Base-by-base conservation (phyloP, 2,888 invertebrate genomes). In the Leptopilina myrica region DNA sequence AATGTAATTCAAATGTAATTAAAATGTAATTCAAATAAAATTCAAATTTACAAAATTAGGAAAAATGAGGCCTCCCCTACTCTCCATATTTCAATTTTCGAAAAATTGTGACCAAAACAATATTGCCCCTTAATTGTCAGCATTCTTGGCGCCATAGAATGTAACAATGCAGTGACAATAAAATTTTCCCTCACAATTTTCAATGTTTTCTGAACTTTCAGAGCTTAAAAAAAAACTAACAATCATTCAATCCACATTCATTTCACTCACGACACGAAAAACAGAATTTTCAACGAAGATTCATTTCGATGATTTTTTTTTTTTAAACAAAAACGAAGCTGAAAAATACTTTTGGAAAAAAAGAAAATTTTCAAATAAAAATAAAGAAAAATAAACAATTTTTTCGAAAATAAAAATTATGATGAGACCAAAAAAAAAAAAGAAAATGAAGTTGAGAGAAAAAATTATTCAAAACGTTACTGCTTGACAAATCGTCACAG, bases 401-500 rank as follows among this genome's bases (percentile, higher is more conserved):
- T 64, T 14, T 3, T 26, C 14, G 14, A 53, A 53, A 53, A 26
- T 12, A 53, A 75, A 76, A 59, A 56, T 26, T 5, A 33, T 33
- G 26, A 14, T 64, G 56, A 9, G 40, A 43, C 49, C 15, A 64
- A 62, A 78, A 76, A 76, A 76, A 49, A 5, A 26, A 64, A 64
- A 53, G 43, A 43, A 73, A 73, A 76, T 33, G 76, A 77, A 73
- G 15, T 65, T 62, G 40, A 62, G 59, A 43, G 64, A 26, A 83
- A 85, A 82, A 85, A 87, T 84, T 84, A 81, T 79, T 87, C 85
- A 86, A 83, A 85, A 87, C 85, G 82, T 85, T 20, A 87, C 84
- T 65, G 79, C 84, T 81, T 85, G 86, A 82, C 85, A 88, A 20
- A 84, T 80, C 86, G 85, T 78, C 88, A 84, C 83, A 67, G 82